Evolutionary conservation across 2,888 invertebrate genomes (phyloP), one percentile per base, ranked within the genome.

Genomic region (Erebia epiphron): DNA sequence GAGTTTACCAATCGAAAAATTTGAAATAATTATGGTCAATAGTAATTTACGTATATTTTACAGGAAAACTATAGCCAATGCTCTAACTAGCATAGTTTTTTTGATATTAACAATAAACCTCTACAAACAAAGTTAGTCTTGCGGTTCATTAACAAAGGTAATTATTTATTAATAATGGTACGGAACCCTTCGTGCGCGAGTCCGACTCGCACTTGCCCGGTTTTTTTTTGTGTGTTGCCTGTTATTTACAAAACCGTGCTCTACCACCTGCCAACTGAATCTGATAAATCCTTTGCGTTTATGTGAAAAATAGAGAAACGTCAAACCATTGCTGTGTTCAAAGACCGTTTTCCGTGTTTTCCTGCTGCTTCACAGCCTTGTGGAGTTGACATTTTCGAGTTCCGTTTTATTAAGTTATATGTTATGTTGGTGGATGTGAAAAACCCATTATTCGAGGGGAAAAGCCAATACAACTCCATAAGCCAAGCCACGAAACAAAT

Each of bases 211-310:
- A n/a, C n/a, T n/a, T n/a, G n/a, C n/a, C n/a, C n/a, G n/a, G n/a
- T n/a, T n/a, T n/a, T n/a, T n/a, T 68, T 21, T 58, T 41, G 7
- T 57, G 26, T 68, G n/a, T 54, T 50, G 35, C 5, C 21, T 56
- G 35, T 35, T 66, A 49, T 67, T 58, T 70, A 77, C 76, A 79
- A 76, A 71, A 68, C 63, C 52, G 61, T 73, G 68, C 69, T 67
- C 67, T 66, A 63, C 61, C 63, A 74, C 71, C 69, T 73, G 66
- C 56, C 43, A 62, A 62, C 66, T 71, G 71, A 71, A 62, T 58
- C 66, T 71, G 71, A 71, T 72, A 74, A 75, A 76, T 77, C 68
- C 69, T 77, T 74, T 67, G 64, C 69, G 68, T 74, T 67, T 49
- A 57, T 61, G 65, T 61, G 72, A 70, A 73, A 72, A 68, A 70